These are phyloP conservation scores for Hyppa rectilinea DNA, from an alignment of 2,888 invertebrate species.

Conservation along the genomic window DNA sequence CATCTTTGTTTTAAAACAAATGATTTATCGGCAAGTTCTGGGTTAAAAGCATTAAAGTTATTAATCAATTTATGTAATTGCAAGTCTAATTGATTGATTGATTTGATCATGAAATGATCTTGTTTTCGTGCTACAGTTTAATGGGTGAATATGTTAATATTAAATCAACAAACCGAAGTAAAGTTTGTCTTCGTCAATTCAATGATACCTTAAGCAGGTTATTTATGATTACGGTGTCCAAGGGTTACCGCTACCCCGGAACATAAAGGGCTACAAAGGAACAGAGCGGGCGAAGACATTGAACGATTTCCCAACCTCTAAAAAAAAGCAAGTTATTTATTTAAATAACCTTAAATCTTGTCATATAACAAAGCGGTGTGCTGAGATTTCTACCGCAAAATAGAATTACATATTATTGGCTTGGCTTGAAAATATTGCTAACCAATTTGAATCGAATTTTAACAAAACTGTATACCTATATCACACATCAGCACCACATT, in stretches of 20 bases:
- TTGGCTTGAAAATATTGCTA: neutral
- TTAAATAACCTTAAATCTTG: too few relatives aligned
- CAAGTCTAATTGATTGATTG: conserved; percentile 39
- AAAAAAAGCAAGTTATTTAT: neutral
- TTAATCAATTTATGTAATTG: conserved; percentile 50
- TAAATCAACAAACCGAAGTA: neutral
- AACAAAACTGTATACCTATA: too few relatives aligned
- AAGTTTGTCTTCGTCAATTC: neutral
- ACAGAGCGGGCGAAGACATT: too few relatives aligned
- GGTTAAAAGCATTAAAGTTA: conserved; percentile 40
- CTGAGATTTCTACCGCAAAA: neutral
- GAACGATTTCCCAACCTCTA: too few relatives aligned
- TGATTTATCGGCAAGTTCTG: conserved; percentile 56
- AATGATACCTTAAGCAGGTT: neutral
- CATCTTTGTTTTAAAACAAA: conserved; percentile 49
- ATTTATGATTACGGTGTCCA: too few relatives aligned
- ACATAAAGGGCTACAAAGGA: too few relatives aligned
- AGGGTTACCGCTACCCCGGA: too few relatives aligned
- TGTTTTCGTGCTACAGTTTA: conserved; percentile 26
- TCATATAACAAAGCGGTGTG: too few relatives aligned
- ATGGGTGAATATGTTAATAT: conserved; percentile 13
- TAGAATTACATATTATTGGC: neutral
- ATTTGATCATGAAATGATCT: conserved; percentile 36
- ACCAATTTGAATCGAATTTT: neutral
- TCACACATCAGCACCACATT: neutral